Evolutionary conservation across 1,140 invertebrate species (phyloP).

Genomic region (Telenomus remus): DNA sequence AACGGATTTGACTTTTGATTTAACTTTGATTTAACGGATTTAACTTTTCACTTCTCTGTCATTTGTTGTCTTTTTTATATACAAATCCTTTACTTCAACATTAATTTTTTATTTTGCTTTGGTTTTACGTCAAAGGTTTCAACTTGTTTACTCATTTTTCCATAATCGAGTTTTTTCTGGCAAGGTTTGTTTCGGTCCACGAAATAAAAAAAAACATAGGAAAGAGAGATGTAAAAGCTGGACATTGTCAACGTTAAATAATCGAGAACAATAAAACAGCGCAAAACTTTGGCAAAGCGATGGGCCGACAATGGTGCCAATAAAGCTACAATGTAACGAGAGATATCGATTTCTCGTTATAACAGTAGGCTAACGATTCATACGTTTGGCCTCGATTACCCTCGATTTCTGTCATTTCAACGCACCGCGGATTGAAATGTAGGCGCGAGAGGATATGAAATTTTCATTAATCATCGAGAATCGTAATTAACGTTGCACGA

Average conservation of each 20-base stretch:
- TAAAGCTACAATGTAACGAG: slow-evolving; percentile 25
- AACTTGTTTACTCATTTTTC: no score
- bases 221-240: no score
- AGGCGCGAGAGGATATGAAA: slow-evolving; percentile 59
- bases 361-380: slow-evolving; percentile 56
- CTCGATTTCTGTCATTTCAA: slow-evolving; percentile 59
- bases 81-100: neutral
- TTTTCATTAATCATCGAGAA: slow-evolving; percentile 61
- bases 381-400: slow-evolving; percentile 58
- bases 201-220: no score
- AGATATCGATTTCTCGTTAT: slow-evolving; percentile 58
- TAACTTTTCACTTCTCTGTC: no score
- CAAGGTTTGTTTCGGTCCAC: neutral
- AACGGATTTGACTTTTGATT: no score
- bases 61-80: no score
- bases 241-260: neutral
- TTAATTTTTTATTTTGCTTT: neutral
- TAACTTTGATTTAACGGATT: no score
- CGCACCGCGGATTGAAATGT: slow-evolving; percentile 42
- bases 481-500: slow-evolving; percentile 60
- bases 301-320: slow-evolving; percentile 9
- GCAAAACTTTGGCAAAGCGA: slow-evolving; percentile 4
- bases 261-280: slow-evolving; percentile 1
- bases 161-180: neutral
- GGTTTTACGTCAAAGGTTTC: neutral